phyloP scores from a whole-genome alignment of 2,888 invertebrate genomes.

The Thelaira solivaga region DNA sequence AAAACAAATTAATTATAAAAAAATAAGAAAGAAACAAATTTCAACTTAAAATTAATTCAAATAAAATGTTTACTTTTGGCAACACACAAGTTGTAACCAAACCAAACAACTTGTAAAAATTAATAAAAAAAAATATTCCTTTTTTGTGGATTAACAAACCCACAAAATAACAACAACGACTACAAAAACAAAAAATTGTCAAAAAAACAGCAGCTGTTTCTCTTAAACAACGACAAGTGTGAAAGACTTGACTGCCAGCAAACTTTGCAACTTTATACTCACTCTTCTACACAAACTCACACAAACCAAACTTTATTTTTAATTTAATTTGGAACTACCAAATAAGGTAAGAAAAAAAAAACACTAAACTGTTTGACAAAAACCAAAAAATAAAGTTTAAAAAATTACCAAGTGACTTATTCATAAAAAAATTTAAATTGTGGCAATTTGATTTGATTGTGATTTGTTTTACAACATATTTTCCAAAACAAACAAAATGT shows the following conservation, averaged over 20 bases:
- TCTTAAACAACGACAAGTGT: conserved; percentile 49
- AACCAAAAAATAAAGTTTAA: no score
- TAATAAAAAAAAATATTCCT: background rate
- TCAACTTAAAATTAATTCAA: background rate
- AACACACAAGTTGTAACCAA: conserved; percentile 36
- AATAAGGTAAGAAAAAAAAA: conserved; percentile 54
- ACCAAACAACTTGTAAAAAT: background rate
- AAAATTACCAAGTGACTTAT: no score
- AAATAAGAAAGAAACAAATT: background rate
- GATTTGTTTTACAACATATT: no score
- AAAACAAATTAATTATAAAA: no score
- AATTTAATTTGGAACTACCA: conserved; percentile 12
- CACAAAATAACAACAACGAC: conserved; percentile 2
- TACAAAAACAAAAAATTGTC: background rate
- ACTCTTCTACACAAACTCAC: background rate
- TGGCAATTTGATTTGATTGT: no score
- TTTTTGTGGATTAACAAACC: conserved; percentile 32
- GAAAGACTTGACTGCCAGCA: conserved; percentile 22
- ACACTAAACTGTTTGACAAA: no score
- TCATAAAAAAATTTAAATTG: no score
- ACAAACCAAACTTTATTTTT: background rate
- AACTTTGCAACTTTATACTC: conserved; percentile 35
- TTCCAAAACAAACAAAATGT: no score
- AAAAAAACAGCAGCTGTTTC: conserved; percentile 54
- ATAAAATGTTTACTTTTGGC: background rate